These are phyloP conservation scores for Crypturellus tataupa DNA, from an alignment of 2,797 vertebrate species.

Conservation along the genomic window DNA sequence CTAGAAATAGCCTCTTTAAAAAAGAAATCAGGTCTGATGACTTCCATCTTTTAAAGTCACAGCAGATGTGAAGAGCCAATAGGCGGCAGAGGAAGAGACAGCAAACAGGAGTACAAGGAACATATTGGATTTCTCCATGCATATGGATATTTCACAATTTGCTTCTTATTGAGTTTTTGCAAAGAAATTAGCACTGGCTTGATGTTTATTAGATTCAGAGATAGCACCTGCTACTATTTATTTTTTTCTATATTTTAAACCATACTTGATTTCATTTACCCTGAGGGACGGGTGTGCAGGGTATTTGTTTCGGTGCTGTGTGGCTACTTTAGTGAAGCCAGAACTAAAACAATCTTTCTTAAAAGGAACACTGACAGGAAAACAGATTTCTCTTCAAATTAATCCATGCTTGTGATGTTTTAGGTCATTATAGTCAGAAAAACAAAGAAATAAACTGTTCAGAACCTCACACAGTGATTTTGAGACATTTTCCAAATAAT, in stretches of 20 bases:
- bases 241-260: background rate
- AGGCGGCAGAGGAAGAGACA: background rate
- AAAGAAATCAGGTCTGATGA: background rate
- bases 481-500: background rate
- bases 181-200: background rate
- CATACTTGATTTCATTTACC: background rate
- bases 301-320: background rate
- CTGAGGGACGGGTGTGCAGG: background rate
- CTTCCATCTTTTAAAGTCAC: background rate
- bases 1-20: background rate
- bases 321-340: background rate
- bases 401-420: background rate
- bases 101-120: background rate
- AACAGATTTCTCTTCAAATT: background rate
- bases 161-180: background rate
- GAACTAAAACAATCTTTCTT: background rate
- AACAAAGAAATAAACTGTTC: background rate
- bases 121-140: background rate
- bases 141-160: background rate
- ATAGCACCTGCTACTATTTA: background rate
- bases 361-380: background rate
- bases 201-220: background rate
- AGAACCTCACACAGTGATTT: background rate
- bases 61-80: background rate
- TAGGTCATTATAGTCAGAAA: background rate